Evolutionary conservation across 2,888 invertebrate species (phyloP), one percentile per base, ranked within the genome.

Genomic region (Chirona hameri): DNA sequence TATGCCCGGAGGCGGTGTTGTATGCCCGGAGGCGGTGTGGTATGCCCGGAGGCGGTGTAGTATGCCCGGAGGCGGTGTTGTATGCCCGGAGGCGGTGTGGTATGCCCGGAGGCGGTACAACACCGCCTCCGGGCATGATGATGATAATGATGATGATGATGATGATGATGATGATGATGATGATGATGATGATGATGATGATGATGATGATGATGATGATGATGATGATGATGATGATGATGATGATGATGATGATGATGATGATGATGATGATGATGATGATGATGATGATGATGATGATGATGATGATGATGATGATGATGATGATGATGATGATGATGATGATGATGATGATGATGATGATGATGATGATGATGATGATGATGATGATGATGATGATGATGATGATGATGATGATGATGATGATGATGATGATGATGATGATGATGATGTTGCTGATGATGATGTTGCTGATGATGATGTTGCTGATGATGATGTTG

Each of bases 291-390:
- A 84, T 84, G 82, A 84, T 84, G 84, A 84, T 84, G 84, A 84
- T 84, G 83, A 84, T 84, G 84, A 84, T 84, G 84, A 84, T 84
- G 84, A 84, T 84, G 83, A 84, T 84, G 83, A 84, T 84, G 84
- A 84, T 84, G 84, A 84, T 84, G 84, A 84, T 84, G 83, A 84
- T 84, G 83, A 84, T 84, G 84, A 84, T 84, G 83, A 84, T 84
- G 83, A 84, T 84, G 83, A 84, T 84, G 84, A 84, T 84, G 83
- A 84, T 84, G 84, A 84, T 84, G 84, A 84, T 84, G 84, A 84
- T 84, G 84, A 84, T 84, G 84, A 84, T 84, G 84, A 84, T 84
- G 84, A 84, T 84, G 84, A 84, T 84, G 83, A 84, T 84, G 84
- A 84, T 84, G 84, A 84, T 84, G 83, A 84, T 84, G 83, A 84